These are phyloP conservation scores for Eurypyga helias DNA, from an alignment of 2,113 vertebrate genomes.

Conservation along the genomic window DNA sequence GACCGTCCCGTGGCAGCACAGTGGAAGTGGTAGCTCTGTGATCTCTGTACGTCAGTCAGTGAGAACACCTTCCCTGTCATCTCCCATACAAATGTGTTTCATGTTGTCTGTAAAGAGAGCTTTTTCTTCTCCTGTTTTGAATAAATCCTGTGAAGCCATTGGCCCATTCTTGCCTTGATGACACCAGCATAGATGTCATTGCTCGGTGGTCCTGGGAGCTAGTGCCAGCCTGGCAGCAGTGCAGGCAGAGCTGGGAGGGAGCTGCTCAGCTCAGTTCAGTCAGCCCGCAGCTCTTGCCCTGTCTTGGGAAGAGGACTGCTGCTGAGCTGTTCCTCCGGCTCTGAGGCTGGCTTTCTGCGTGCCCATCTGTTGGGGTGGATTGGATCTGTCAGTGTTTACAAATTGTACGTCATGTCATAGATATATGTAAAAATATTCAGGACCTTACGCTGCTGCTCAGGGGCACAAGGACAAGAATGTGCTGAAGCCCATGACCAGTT, in stretches of 20 bases:
- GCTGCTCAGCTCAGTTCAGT: fast-evolving
- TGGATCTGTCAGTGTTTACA: not conserved
- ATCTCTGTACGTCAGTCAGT: not conserved
- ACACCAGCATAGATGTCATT: not conserved
- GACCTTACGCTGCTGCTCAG: not conserved
- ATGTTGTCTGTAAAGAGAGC: not conserved
- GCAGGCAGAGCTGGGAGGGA: not conserved
- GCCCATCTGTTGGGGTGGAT: not conserved
- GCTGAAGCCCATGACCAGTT: not conserved
- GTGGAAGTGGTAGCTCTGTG: not conserved
- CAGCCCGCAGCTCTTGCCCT: not conserved
- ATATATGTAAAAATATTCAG: not conserved
- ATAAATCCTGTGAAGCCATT: constrained; percentile 33
- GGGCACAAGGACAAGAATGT: not conserved
- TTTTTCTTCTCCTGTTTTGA: constrained; percentile 7
- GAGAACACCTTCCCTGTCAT: not conserved
- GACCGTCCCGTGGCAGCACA: not conserved
- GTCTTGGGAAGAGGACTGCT: not conserved
- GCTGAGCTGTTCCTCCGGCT: not conserved
- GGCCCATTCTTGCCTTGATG: not conserved
- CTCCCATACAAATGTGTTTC: not conserved
- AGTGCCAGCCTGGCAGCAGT: not conserved
- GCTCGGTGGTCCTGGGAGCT: fast-evolving
- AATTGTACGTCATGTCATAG: too few species aligned
- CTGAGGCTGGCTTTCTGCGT: not conserved